Evolutionary conservation across 2,888 invertebrate genomes (phyloP), one percentile per base, ranked within the genome.

Genomic region (Heliconius sara): DNA sequence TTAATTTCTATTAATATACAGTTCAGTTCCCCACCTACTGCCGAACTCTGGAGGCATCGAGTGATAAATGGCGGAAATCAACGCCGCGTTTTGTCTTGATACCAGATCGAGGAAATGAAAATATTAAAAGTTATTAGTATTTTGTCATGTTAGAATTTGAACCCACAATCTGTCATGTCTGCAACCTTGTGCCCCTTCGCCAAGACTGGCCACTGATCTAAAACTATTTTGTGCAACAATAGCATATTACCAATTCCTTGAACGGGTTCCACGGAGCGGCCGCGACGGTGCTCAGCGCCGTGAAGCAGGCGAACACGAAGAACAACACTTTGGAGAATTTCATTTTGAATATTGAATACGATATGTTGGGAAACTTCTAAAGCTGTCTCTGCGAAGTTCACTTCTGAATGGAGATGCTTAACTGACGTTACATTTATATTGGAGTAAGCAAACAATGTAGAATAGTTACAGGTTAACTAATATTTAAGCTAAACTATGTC

Each of bases 251-350:
- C 81, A 91, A 81, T 87, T 89, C 90, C 82, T 91, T 91, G 52
- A 91, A 90, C 1, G 88, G 82, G 60, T 89, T 90, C 89, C 90
- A 91, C 52, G 89, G 88, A 4, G 88, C 87, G 0, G 88, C 87
- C 4, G 82, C 82, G 5, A 88, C 88, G 0, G 85, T 78, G 10
- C 85, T 84, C 52, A 90, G 47, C 27, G 88, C 87, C 80, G 87
- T 80, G n/a, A 90, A 81, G 80, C 86, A 87, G 30, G 89, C 88
- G 82, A 90, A 88, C 3, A 90, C 83, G 52, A 89, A 88, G 70
- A 89, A 87, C 47, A 91, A 83, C 30, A 90, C 83, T 65, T 85
- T 88, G 0, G 83, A 80, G 81, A 91, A 90, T 81, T 90, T 89
- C 90, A 90, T 91, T 82, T 86, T 60, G 57, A 60, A 34, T 73